These are phyloP conservation scores for Teleogryllus occipitalis DNA, from an alignment of 1,140 invertebrate genomes.

Conservation along the genomic window DNA sequence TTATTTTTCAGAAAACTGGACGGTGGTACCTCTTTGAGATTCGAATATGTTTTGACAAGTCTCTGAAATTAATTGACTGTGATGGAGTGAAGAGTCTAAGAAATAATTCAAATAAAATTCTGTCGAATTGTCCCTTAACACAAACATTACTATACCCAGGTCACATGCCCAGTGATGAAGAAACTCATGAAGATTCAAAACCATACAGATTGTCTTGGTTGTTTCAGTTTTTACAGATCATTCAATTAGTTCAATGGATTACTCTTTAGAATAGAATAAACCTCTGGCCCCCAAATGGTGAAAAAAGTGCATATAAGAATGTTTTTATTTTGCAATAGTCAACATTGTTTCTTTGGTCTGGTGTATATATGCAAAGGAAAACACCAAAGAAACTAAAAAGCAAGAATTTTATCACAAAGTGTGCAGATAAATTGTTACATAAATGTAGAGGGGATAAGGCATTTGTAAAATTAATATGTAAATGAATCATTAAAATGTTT, in stretches of 20 bases:
- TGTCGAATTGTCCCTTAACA: slow-evolving; percentile 47
- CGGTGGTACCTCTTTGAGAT: slow-evolving; percentile 52
- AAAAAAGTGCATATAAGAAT: too few relatives aligned
- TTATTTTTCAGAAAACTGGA: slow-evolving; percentile 36
- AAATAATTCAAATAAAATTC: slow-evolving; percentile 31
- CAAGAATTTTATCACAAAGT: too few relatives aligned
- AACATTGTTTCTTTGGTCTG: too few relatives aligned
- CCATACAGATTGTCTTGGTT: background rate
- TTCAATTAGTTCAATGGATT: slow-evolving; percentile 14
- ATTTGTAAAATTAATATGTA: too few relatives aligned
- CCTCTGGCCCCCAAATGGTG: background rate
- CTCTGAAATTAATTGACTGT: slow-evolving; percentile 48
- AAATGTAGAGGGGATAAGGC: too few relatives aligned
- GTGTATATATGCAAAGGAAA: too few relatives aligned
- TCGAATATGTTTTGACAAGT: slow-evolving; percentile 57
- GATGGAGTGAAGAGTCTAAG: slow-evolving; percentile 36
- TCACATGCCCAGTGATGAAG: slow-evolving; percentile 31
- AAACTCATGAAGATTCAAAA: background rate
- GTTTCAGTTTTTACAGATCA: background rate
- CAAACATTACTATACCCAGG: slow-evolving; percentile 48
- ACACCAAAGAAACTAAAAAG: too few relatives aligned
- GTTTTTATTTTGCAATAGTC: too few relatives aligned
- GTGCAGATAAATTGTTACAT: too few relatives aligned
- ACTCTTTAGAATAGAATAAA: background rate
- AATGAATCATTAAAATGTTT: too few relatives aligned